These are phyloP conservation scores for Chamaea fasciata DNA, from an alignment of 2,113 vertebrate species.

Conservation along the genomic window DNA sequence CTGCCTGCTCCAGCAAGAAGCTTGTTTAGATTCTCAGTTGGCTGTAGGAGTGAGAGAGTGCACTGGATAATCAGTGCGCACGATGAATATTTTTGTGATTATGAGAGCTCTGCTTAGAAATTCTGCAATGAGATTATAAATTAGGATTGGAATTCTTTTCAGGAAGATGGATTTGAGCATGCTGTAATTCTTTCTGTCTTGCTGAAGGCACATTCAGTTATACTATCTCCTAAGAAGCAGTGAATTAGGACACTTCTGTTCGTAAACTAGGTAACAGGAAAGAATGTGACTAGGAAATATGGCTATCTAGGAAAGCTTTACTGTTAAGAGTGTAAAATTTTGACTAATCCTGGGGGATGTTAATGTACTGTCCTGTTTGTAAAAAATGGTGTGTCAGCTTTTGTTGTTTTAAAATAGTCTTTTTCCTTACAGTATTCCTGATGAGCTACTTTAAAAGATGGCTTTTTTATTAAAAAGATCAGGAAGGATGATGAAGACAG, in stretches of 20 bases:
- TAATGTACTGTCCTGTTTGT: background rate
- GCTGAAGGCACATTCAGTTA: background rate
- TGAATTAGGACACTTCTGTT: background rate
- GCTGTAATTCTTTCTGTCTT: background rate
- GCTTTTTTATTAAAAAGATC: background rate
- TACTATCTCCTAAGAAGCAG: background rate
- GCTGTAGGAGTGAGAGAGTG: background rate
- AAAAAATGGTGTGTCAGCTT: background rate
- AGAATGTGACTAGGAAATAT: background rate
- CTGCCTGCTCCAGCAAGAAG: background rate
- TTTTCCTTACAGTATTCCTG: background rate
- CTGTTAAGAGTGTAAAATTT: background rate
- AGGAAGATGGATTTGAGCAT: background rate
- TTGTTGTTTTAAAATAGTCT: background rate
- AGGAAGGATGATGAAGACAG: background rate
- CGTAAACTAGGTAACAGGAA: background rate
- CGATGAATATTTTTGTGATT: background rate
- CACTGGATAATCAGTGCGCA: background rate
- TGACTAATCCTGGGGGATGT: background rate
- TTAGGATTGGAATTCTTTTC: background rate
- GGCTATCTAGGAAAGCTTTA: background rate
- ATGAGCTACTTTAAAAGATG: background rate
- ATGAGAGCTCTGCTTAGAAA: background rate
- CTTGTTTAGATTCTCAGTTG: background rate
- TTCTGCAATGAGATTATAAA: background rate